A percentile compares a stretch with the other conserved stretches of the same genome.
Conservation (phyloP, 2,797 vertebrate species). For the Phalloptychus januarius region DNA sequence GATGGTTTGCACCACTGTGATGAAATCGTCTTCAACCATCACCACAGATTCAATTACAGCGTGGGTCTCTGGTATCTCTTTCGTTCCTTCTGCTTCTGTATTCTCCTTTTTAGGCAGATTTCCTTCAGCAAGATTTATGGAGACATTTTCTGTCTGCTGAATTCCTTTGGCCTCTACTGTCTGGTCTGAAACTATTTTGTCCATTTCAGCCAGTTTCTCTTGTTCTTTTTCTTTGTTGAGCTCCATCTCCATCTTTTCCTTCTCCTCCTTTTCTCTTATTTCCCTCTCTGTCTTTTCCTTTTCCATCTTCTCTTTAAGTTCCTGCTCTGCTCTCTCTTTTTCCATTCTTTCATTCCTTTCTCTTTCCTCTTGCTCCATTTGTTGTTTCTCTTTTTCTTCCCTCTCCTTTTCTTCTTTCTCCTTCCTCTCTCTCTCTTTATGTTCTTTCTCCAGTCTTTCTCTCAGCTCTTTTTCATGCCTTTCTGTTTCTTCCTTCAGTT, state of each 20-base stretch:
- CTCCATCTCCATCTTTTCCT: conserved; percentile 25
- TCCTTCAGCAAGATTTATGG: conserved; percentile 26
- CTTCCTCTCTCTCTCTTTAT: conserved; percentile 10
- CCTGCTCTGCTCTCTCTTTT: conserved; percentile 26
- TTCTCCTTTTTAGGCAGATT: conserved; percentile 55
- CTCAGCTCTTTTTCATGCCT: conserved; percentile 18
- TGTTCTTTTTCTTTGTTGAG: conserved; percentile 19
- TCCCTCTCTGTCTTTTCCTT: conserved; percentile 13
- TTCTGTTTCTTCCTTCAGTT: conserved; percentile 45
- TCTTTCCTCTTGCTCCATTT: conserved; percentile 8
- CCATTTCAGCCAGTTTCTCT: conserved; percentile 40
- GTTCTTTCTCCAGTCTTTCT: conserved; percentile 19
- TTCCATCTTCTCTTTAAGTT: conserved; percentile 17
- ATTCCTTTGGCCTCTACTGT: conserved; percentile 19
- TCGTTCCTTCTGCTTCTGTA: conserved; percentile 55
- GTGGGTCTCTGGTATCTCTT: conserved; percentile 79
- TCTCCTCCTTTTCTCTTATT: conserved; percentile 38
- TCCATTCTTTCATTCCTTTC: conserved; percentile 12
- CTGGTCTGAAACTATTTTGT: conserved; percentile 18
- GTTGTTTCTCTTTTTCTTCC: conserved; percentile 44
- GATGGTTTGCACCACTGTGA: conserved; percentile 96
- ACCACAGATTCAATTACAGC: conserved; percentile 94
- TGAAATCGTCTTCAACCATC: conserved; percentile 97
- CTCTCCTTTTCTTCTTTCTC: conserved; percentile 9
- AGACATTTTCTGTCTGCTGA: conserved; percentile 37